A percentile compares a stretch with the other conserved stretches of the same genome.
Conservation (phyloP, 2,797 vertebrate species). For the Ataeniobius toweri region DNA sequence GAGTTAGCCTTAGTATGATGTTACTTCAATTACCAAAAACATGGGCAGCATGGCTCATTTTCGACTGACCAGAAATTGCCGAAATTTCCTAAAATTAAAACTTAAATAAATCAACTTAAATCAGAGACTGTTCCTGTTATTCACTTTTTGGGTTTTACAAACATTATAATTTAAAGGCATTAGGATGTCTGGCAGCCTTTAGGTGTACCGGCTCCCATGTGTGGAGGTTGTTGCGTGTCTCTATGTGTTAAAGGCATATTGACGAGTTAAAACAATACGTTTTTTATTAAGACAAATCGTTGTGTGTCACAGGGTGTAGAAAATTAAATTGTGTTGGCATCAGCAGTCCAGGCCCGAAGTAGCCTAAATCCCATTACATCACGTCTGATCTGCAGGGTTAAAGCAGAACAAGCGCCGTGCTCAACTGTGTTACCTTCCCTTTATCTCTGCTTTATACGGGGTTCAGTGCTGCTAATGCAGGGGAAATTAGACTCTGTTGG, state of each 20-base stretch:
- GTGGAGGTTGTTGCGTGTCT: not conserved
- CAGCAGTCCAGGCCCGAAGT: slow-evolving; percentile 56
- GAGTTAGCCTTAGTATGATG: not conserved
- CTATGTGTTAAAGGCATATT: slow-evolving; percentile 5
- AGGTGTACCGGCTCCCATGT: not conserved
- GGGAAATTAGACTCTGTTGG: slow-evolving; percentile 42
- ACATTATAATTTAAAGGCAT: not conserved
- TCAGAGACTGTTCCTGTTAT: not conserved
- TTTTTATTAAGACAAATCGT: slow-evolving; percentile 21
- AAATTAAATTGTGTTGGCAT: slow-evolving; percentile 53
- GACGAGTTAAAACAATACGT: slow-evolving; percentile 9
- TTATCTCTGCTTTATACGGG: slow-evolving; percentile 24
- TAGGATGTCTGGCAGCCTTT: not conserved
- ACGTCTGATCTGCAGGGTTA: slow-evolving; percentile 66
- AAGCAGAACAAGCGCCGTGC: slow-evolving; percentile 58
- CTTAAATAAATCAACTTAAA: not conserved
- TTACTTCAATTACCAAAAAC: not conserved
- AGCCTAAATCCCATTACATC: slow-evolving; percentile 65
- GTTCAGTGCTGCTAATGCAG: slow-evolving; percentile 38
- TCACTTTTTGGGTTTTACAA: not conserved
- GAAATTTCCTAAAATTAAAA: not conserved
- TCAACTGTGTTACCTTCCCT: slow-evolving; percentile 40
- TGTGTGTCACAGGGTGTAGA: slow-evolving; percentile 27
- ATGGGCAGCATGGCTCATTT: not conserved
- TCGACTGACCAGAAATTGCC: not conserved